Evolutionary conservation across 1,140 invertebrate species (phyloP).

Genomic region (Nebria ingens): DNA sequence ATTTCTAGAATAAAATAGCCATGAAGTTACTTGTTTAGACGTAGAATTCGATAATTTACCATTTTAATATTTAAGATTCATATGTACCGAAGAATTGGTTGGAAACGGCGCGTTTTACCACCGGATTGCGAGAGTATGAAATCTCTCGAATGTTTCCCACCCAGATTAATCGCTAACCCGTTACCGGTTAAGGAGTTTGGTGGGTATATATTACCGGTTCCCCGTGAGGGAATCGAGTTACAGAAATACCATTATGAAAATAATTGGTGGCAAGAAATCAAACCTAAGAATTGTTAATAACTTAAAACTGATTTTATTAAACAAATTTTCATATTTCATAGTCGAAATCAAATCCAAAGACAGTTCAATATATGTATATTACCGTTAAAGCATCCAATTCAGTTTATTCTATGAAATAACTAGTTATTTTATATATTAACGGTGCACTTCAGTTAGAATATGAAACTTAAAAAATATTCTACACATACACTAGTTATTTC

Average conservation of each 20-base stretch:
- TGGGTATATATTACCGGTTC: slow-evolving; percentile 39
- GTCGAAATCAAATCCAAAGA: neutral
- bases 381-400: neutral
- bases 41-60: no score
- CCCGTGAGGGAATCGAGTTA: slow-evolving; percentile 47
- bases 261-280: slow-evolving; percentile 49
- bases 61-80: slow-evolving; percentile 30
- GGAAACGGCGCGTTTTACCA: slow-evolving; percentile 44
- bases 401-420: no score
- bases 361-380: neutral
- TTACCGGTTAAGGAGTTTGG: slow-evolving; percentile 41
- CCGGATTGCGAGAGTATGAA: slow-evolving; percentile 43
- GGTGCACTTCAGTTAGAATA: no score
- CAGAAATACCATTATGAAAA: slow-evolving; percentile 52
- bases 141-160: slow-evolving; percentile 46
- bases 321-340: neutral
- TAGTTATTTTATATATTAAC: no score
- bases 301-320: neutral
- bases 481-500: no score
- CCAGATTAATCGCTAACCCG: slow-evolving; percentile 39
- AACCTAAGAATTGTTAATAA: slow-evolving; percentile 39
- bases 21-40: no score
- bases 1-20: no score
- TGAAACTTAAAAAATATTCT: no score
- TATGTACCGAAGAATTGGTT: slow-evolving; percentile 43